Conservation (phyloP, 1,140 invertebrate species). For the Drosophila nasuta region DNA sequence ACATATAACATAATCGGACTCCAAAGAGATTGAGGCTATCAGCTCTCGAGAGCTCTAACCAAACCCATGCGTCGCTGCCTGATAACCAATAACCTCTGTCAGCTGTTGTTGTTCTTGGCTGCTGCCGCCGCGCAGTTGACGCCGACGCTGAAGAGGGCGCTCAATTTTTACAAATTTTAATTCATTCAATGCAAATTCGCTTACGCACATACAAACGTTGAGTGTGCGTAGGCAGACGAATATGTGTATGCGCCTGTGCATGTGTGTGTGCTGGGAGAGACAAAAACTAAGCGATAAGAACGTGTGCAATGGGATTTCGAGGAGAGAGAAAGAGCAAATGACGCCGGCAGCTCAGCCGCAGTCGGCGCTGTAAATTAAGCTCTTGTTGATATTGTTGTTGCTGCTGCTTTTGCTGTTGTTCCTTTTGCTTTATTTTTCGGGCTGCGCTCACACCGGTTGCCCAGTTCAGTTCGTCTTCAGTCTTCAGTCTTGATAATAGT, state of each 20-base stretch:
- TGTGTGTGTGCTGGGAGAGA: background rate
- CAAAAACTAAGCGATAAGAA: constrained; percentile 35
- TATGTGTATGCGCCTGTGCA: constrained; percentile 6
- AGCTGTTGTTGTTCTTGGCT: constrained; percentile 13
- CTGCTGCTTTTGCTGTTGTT: constrained; percentile 30
- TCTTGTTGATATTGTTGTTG: constrained; percentile 30
- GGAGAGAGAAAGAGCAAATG: constrained; percentile 47
- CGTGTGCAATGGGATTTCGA: constrained; percentile 67
- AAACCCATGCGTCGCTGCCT: constrained; percentile 15
- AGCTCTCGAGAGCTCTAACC: constrained; percentile 2
- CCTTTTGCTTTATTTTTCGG: constrained; percentile 22
- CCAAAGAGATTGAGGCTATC: constrained; percentile 32
- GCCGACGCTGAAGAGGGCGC: background rate
- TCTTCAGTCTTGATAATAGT: constrained; percentile 73
- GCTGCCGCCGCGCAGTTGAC: background rate
- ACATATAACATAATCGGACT: background rate
- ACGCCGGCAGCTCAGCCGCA: constrained; percentile 28
- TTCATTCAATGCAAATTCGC: constrained; percentile 73
- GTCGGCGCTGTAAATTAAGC: constrained; percentile 62
- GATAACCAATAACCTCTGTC: constrained; percentile 46
- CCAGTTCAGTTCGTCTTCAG: constrained; percentile 38
- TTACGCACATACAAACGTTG: constrained; percentile 22
- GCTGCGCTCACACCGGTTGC: constrained; percentile 43
- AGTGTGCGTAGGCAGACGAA: constrained; percentile 24
- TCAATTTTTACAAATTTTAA: constrained; percentile 69